These are phyloP conservation scores for Sturnira hondurensis DNA, from an alignment of 2,113 vertebrate genomes.

Conservation along the genomic window DNA sequence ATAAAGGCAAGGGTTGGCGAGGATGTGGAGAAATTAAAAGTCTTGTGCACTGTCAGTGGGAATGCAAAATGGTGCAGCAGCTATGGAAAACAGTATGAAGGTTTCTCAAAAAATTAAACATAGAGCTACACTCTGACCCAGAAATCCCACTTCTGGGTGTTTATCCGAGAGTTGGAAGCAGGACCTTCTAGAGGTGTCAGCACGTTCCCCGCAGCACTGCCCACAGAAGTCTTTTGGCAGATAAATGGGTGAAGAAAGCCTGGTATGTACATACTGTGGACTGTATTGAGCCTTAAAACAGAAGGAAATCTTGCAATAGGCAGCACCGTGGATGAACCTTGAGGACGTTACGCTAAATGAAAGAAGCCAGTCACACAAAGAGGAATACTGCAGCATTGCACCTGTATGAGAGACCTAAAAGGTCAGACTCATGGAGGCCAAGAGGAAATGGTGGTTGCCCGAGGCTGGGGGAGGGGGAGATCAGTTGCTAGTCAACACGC, in stretches of 20 bases:
- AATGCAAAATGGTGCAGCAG: neutral
- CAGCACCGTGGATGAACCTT: neutral
- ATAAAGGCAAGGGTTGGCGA: neutral
- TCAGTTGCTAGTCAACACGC: neutral
- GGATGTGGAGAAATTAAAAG: neutral
- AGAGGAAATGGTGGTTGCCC: neutral
- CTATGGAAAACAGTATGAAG: neutral
- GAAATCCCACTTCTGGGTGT: neutral
- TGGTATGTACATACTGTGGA: neutral
- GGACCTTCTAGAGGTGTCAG: neutral
- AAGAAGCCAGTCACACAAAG: neutral
- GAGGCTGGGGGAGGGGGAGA: neutral
- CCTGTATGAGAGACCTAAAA: neutral
- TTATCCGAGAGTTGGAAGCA: neutral
- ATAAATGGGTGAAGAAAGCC: neutral
- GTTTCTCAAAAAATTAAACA: neutral
- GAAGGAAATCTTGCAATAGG: neutral
- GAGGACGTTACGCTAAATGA: neutral
- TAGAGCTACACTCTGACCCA: neutral
- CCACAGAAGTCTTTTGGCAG: neutral
- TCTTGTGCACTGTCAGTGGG: neutral
- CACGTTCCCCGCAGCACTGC: neutral
- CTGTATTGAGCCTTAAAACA: neutral
- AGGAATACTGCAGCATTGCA: neutral
- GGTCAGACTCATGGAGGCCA: neutral